phyloP scores from a whole-genome alignment of 2,888 invertebrate genomes.

The Palloptera scutellata region DNA sequence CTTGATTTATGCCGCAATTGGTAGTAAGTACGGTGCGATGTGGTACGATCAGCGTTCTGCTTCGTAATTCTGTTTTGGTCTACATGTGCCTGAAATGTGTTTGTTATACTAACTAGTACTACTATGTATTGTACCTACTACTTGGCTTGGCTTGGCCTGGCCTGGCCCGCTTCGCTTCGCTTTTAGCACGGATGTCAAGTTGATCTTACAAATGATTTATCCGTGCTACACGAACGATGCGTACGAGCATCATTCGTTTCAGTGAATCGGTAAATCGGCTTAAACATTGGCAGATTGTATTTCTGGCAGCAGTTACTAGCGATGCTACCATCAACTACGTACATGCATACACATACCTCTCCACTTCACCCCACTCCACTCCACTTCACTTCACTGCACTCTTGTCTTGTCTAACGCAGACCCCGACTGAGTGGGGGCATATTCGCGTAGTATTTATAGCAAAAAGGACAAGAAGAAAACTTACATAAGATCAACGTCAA shows the following conservation, averaged over 20 bases:
- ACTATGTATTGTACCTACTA: not conserved
- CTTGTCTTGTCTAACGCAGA: not conserved
- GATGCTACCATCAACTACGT: not conserved
- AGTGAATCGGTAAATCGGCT: constrained; percentile 44
- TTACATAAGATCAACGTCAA: constrained; percentile 35
- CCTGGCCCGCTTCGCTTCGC: constrained; percentile 18
- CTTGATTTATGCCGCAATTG: constrained; percentile 55
- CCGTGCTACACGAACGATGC: constrained; percentile 25
- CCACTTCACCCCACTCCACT: no score
- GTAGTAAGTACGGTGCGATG: constrained; percentile 9
- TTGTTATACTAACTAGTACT: not conserved
- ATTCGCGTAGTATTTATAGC: constrained; percentile 5
- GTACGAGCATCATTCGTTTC: constrained; percentile 33
- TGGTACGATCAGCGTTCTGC: constrained; percentile 8
- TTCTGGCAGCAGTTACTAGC: constrained; percentile 11
- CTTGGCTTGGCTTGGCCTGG: not conserved
- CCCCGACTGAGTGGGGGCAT: not conserved
- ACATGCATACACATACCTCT: no score
- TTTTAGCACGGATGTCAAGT: constrained; percentile 55
- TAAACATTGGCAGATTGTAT: constrained; percentile 30
- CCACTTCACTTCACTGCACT: not conserved
- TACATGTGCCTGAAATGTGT: constrained; percentile 9
- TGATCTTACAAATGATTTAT: constrained; percentile 44
- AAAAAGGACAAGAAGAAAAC: not conserved
- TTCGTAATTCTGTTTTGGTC: constrained; percentile 20